Percentiles rank a stretch among this genome's conserved stretches.
phyloP scores from a whole-genome alignment of 2,113 vertebrate genomes.

The Pelusios castaneus region DNA sequence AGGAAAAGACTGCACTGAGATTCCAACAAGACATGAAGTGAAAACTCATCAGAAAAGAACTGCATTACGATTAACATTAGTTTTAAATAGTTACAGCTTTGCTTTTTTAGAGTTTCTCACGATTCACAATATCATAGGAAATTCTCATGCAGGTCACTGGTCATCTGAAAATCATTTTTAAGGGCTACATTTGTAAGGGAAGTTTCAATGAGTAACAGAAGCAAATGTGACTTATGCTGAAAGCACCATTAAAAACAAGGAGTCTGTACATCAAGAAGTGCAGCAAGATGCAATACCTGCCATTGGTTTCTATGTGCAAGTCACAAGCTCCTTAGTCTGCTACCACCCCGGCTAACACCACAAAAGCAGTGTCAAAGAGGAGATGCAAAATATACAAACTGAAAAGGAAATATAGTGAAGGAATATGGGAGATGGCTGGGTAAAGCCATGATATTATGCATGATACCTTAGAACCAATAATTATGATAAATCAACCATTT shows the following conservation, averaged over 20 bases:
- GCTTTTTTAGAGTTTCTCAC: not conserved
- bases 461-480: not conserved
- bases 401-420: not conserved
- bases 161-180: not conserved
- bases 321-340: not conserved
- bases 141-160: rapidly evolving
- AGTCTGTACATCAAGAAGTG: not conserved
- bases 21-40: not conserved
- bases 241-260: not conserved
- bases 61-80: not conserved
- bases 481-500: not conserved
- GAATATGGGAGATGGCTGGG: not conserved
- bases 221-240: not conserved
- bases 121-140: not conserved
- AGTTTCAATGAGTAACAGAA: not conserved
- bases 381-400: not conserved
- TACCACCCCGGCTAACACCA: not conserved
- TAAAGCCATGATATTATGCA: not conserved
- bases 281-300: not conserved
- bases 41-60: not conserved
- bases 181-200: no score
- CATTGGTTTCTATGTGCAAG: not conserved
- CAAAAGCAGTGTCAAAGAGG: not conserved
- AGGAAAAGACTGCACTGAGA: not conserved
- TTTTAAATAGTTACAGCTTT: not conserved